Conservation (phyloP, 2,888 invertebrate species). For the Catocala fraxini region DNA sequence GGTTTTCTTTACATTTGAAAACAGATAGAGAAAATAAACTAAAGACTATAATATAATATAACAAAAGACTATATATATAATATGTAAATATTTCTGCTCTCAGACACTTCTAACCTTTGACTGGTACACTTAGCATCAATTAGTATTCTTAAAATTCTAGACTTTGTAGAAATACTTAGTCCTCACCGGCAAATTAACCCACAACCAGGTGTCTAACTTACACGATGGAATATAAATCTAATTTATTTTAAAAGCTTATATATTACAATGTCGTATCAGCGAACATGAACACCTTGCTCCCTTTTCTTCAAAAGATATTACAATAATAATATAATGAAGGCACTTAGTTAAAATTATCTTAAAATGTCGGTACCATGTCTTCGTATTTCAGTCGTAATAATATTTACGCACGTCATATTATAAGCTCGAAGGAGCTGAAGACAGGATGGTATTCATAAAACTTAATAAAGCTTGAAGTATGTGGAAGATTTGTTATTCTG, state of each 20-base stretch:
- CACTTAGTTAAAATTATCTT: constrained; percentile 43
- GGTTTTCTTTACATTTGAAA: too few relatives aligned
- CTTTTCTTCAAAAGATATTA: constrained; percentile 8
- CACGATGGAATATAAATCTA: too few relatives aligned
- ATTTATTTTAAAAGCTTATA: constrained; percentile 7
- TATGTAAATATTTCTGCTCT: too few relatives aligned
- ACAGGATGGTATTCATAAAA: constrained; percentile 40
- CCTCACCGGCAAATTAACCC: too few relatives aligned
- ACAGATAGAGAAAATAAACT: too few relatives aligned
- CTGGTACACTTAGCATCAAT: too few relatives aligned
- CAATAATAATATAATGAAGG: constrained; percentile 22
- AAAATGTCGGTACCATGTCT: constrained; percentile 22
- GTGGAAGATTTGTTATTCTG: constrained; percentile 27
- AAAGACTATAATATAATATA: too few relatives aligned
- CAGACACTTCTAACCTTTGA: too few relatives aligned
- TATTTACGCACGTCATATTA: constrained; percentile 50
- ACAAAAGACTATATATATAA: too few relatives aligned
- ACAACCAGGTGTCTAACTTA: too few relatives aligned
- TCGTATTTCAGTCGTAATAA: constrained; percentile 36
- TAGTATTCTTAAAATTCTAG: too few relatives aligned
- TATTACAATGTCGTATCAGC: constrained; percentile 2
- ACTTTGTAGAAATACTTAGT: too few relatives aligned
- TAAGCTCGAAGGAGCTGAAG: constrained; percentile 32
- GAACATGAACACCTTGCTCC: constrained; percentile 4
- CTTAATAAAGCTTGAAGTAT: constrained; percentile 32